Base-by-base conservation (phyloP, 2,888 invertebrate species). In the Eupithecia inturbata region DNA sequence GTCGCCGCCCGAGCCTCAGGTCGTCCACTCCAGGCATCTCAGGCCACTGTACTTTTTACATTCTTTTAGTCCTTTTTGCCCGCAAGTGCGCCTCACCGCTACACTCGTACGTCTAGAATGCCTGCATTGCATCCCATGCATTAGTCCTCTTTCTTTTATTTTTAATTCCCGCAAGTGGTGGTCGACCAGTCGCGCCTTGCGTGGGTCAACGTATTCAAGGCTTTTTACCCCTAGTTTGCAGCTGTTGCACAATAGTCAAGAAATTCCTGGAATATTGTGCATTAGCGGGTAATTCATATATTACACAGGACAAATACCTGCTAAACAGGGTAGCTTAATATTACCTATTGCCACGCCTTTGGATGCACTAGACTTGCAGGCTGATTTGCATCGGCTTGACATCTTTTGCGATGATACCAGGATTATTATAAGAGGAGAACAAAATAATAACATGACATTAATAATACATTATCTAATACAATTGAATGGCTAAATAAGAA, bases 161-260 rank as follows among this genome's bases (percentile, higher is more conserved):
- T 93, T 92, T 92, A 89, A 87, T 91, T 87, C 83, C 85, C 83
- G 87, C 85, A 87, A 90, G 91, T 91, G 90, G 90, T 90, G 88
- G 88, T 90, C 90, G 90, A 87, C 89, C 88, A 90, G 88, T 86
- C 83, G 87, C 83, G 83, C 78, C 81, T 77, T 87, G 88, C 82
- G 77, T 87, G 88, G 91, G 91, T 93, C 92, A 92, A 92, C 81
- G 93, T 85, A 89, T 91, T 85, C 87, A 79, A 91, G 93, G 91
- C 88, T 90, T 89, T 84, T 92, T 92, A 91, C 90, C 92, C 89
- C 86, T 83, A 81, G 79, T 82, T 71, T 82, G 92, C 92, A 92
- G 91, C 89, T 92, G 93, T 93, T 93, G 93, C 92, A 93, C 93
- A 93, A 93, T 92, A 92, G 89, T 88, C 85, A 83, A 89, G 88